Evolutionary conservation across 2,888 invertebrate species (phyloP).

Genomic region (Acholoe squamosa): DNA sequence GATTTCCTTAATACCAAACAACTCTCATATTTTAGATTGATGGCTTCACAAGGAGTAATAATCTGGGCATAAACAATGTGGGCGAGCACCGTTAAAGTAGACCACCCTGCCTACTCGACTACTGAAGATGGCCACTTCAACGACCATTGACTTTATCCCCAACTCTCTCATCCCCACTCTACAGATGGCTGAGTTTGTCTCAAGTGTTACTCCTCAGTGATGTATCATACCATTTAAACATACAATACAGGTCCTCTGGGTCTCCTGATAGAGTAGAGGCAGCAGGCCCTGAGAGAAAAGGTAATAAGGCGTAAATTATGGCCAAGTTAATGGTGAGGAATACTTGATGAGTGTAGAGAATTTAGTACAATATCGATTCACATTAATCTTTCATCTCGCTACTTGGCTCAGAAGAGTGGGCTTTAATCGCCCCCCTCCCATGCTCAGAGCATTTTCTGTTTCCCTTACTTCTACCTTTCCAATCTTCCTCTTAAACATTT

Average conservation of each 20-base stretch:
- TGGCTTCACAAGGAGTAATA: neutral
- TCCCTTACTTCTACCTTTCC: too few relatives aligned
- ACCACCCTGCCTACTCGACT: neutral
- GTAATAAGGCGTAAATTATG: neutral
- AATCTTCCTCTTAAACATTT: too few relatives aligned
- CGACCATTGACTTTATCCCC: neutral
- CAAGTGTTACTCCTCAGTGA: neutral
- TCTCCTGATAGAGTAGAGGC: neutral
- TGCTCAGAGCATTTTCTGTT: too few relatives aligned
- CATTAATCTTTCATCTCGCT: neutral
- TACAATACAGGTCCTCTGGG: neutral
- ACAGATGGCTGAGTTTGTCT: neutral
- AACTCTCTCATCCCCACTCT: neutral
- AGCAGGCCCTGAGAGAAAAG: neutral
- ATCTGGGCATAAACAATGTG: neutral
- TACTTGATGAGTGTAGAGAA: neutral
- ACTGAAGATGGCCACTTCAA: neutral
- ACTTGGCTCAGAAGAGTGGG: too few relatives aligned
- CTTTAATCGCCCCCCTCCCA: too few relatives aligned
- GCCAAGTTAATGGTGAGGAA: neutral
- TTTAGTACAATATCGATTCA: neutral
- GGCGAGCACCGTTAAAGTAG: conserved; percentile 14
- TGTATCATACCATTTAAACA: neutral
- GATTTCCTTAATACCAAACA: neutral
- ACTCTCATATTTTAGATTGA: neutral